Conservation (phyloP, 2,888 invertebrate genomes). For the Conus canariensis region DNA sequence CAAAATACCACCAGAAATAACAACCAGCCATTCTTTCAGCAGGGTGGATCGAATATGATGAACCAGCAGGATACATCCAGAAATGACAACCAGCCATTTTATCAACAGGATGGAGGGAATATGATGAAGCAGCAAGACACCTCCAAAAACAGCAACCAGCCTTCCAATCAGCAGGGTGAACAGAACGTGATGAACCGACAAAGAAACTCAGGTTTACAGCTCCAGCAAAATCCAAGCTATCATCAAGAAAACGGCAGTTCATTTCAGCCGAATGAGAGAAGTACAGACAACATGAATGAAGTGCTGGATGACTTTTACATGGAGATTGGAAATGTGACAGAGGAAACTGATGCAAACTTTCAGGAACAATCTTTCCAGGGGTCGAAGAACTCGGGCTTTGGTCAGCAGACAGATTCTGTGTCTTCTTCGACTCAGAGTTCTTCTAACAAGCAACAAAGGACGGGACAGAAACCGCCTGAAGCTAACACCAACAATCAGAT, state of each 20-base stretch:
- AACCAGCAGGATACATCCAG: neutral
- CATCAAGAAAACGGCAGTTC: neutral
- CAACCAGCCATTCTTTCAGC: neutral
- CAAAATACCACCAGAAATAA: neutral
- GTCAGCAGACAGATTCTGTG: neutral
- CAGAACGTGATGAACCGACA: neutral
- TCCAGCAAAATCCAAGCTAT: neutral
- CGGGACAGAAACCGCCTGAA: constrained; percentile 1
- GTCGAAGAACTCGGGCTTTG: neutral
- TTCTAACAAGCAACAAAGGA: neutral
- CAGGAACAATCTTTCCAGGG: neutral
- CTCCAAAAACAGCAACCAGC: neutral
- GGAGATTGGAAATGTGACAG: neutral
- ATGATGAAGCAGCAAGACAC: neutral
- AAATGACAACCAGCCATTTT: neutral
- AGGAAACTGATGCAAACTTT: neutral
- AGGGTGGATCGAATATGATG: neutral
- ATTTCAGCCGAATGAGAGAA: neutral
- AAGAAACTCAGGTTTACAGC: neutral
- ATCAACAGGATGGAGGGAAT: neutral
- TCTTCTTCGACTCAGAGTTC: neutral
- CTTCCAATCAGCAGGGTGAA: neutral
- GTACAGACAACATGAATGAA: neutral
- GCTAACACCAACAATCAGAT: neutral
- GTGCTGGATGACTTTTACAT: neutral